Conservation (phyloP, 2,797 vertebrate species). For the Lepilemur ruficaudatus region DNA sequence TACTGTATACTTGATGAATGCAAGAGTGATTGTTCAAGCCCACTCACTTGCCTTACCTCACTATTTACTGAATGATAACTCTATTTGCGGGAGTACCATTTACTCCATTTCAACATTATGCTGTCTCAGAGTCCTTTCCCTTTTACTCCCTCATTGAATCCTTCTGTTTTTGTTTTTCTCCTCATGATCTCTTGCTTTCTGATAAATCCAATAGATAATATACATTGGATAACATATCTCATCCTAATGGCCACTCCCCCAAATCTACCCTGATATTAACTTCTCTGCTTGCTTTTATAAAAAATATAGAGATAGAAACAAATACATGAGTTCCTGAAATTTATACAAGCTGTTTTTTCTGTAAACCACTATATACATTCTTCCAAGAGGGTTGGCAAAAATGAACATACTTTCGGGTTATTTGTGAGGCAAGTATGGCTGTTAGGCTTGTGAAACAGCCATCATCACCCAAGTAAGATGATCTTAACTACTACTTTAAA, state of each 20-base stretch:
- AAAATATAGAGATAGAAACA: constrained; percentile 27
- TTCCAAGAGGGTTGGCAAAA: constrained; percentile 55
- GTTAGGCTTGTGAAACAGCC: constrained; percentile 69
- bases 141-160: not conserved
- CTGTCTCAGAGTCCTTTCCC: not conserved
- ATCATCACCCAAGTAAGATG: constrained; percentile 70
- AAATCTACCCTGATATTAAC: not conserved
- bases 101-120: not conserved
- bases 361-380: constrained; percentile 37
- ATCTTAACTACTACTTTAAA: constrained; percentile 74
- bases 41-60: not conserved
- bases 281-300: not conserved
- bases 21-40: not conserved
- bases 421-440: constrained; percentile 68
- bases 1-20: not conserved
- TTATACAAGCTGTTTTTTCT: constrained; percentile 56
- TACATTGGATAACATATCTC: not conserved
- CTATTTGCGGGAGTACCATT: not conserved
- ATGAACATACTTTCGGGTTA: constrained; percentile 60
- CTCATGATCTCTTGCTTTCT: not conserved
- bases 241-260: not conserved
- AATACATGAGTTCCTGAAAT: constrained; percentile 34
- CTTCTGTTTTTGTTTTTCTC: not conserved
- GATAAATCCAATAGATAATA: not conserved
- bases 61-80: not conserved